These are phyloP conservation scores for Hormaphis cornu DNA, from an alignment of 1,140 invertebrate genomes.

Conservation along the genomic window DNA sequence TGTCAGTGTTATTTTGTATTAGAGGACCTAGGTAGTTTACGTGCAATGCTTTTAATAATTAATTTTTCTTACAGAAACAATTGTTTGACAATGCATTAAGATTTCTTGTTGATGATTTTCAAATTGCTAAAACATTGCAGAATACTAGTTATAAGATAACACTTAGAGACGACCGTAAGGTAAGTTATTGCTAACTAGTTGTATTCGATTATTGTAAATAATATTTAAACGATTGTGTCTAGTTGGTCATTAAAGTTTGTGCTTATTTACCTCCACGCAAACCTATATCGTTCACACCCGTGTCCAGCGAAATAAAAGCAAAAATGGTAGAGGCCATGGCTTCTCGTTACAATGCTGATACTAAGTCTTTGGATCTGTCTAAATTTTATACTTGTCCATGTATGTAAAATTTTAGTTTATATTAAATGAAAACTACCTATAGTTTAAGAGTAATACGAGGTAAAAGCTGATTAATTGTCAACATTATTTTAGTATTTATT, in stretches of 20 bases:
- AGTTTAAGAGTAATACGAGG: neutral
- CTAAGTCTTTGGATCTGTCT: conserved; percentile 9
- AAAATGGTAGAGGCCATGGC: conserved; percentile 20
- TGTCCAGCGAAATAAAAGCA: neutral
- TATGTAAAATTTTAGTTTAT: neutral
- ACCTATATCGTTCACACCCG: neutral
- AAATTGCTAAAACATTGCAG: conserved; percentile 2
- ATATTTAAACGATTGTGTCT: neutral
- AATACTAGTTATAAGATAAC: conserved; percentile 22
- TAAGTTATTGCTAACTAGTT: neutral
- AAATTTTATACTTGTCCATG: neutral
- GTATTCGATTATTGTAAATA: neutral
- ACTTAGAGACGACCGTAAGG: conserved; percentile 14
- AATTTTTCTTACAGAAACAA: conserved; percentile 16
- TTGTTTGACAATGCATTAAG: conserved; percentile 3
- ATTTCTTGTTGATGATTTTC: conserved; percentile 24
- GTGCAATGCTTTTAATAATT: neutral
- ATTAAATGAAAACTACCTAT: neutral
- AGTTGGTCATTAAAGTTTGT: conserved; percentile 3
- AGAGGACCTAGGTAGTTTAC: neutral
- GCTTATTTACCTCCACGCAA: neutral
- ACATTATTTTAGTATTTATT: neutral
- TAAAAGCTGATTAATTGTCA: too few relatives aligned
- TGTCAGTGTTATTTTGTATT: neutral
- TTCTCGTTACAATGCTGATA: conserved; percentile 8